Evolutionary conservation across 2,888 invertebrate genomes (phyloP).

Genomic region (Apamea crenata): DNA sequence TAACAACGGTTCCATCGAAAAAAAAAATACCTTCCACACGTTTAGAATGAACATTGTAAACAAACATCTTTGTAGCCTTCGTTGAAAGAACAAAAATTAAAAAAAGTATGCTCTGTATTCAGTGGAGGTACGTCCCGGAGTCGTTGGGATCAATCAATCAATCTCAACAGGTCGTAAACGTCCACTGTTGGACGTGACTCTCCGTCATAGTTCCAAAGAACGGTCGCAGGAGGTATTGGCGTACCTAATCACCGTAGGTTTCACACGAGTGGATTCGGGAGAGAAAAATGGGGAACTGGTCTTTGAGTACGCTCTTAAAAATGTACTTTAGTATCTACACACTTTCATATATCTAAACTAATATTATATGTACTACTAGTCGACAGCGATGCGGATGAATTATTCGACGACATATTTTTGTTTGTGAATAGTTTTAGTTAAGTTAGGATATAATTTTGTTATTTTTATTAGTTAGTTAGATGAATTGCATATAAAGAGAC

Average conservation of each 20-base stretch:
- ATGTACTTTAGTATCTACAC: background rate
- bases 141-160: constrained; percentile 58
- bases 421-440: no score
- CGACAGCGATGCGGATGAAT: no score
- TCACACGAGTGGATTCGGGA: constrained; percentile 30
- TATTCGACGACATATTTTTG: no score
- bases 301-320: background rate
- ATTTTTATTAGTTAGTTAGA: no score
- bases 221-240: constrained; percentile 26
- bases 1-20: constrained; percentile 14
- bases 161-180: constrained; percentile 62
- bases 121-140: constrained; percentile 34
- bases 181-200: constrained; percentile 47
- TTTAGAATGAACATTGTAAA: constrained; percentile 10
- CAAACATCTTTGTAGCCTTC: constrained; percentile 16
- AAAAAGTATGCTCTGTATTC: constrained; percentile 21
- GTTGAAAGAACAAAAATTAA: background rate
- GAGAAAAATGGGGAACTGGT: constrained; percentile 2
- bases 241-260: constrained; percentile 42
- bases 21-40: constrained; percentile 1
- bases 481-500: background rate
- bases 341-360: background rate
- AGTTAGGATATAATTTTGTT: no score
- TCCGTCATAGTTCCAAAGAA: constrained; percentile 46
- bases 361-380: background rate